A percentile compares a stretch with the other conserved stretches of the same genome.
Conservation (phyloP, 2,113 vertebrate genomes). For the pig (Sus scrofa) region DNA sequence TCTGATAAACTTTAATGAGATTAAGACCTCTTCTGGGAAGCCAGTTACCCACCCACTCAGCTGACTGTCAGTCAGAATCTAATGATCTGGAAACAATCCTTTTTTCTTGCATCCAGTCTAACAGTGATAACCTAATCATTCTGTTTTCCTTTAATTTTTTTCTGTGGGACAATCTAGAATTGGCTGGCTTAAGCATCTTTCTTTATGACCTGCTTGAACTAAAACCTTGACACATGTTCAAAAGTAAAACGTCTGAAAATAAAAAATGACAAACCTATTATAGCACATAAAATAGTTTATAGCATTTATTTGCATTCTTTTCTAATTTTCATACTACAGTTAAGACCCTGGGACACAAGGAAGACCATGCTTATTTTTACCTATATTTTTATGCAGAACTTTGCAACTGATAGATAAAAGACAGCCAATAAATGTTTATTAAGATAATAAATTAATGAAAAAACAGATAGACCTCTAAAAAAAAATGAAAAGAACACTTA, state of each 20-base stretch:
- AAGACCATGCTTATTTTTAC: not conserved
- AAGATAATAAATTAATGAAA: not conserved
- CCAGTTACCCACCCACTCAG: conserved; percentile 80
- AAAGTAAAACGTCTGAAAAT: conserved; percentile 26
- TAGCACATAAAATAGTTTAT: not conserved
- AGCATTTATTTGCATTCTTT: conserved; percentile 16
- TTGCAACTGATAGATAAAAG: not conserved
- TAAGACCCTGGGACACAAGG: not conserved
- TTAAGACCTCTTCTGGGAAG: conserved; percentile 83
- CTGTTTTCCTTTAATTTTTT: conserved; percentile 45
- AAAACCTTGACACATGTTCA: conserved; percentile 42
- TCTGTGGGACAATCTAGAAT: conserved; percentile 28
- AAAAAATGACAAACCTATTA: not conserved
- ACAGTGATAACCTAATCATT: conserved; percentile 67
- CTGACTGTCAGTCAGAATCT: conserved; percentile 68
- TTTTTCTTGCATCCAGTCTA: conserved; percentile 36
- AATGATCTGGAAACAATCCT: conserved; percentile 73
- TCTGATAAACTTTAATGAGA: conserved; percentile 83
- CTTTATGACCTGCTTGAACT: conserved; percentile 43
- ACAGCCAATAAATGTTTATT: not conserved
- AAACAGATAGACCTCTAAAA: not conserved
- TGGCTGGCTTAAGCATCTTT: not conserved
- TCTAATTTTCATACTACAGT: not conserved
- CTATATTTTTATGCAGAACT: conserved; percentile 9
- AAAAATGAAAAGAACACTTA: not conserved